phyloP scores from a whole-genome alignment of 2,797 vertebrate genomes.

The Mus spretus region DNA sequence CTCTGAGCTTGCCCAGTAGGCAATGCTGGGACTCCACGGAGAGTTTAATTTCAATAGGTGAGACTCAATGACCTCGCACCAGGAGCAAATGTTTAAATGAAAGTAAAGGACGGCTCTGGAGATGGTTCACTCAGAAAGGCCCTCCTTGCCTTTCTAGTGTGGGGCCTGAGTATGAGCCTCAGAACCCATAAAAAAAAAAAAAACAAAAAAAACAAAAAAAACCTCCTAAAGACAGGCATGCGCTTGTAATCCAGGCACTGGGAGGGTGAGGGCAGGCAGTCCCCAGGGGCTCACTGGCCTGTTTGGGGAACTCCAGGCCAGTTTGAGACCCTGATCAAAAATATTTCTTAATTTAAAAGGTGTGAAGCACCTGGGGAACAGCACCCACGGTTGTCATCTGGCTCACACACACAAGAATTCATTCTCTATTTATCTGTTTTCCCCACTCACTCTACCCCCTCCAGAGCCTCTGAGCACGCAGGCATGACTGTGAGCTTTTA shows the following conservation, averaged over 20 bases:
- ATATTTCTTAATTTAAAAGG: neutral
- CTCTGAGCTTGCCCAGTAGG: neutral
- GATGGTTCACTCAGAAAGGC: neutral
- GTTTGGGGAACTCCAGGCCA: neutral
- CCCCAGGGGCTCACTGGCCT: neutral
- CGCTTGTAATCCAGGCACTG: neutral
- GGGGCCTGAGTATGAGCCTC: neutral
- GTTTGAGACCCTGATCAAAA: neutral
- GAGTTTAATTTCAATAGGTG: neutral
- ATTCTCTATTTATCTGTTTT: neutral
- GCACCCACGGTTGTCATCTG: neutral
- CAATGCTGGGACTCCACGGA: neutral
- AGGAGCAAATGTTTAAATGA: neutral
- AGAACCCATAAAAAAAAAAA: neutral
- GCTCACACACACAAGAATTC: neutral
- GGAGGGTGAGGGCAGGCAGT: neutral
- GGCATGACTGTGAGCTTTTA: neutral
- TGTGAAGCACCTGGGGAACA: neutral
- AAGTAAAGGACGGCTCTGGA: neutral
- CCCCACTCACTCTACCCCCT: neutral
- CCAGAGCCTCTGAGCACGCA: rapidly evolving
- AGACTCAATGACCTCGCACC: neutral
- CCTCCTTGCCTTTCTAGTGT: neutral
- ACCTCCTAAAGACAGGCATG: neutral
- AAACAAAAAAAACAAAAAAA: too few species aligned